Evolutionary conservation across 1,140 invertebrate genomes (phyloP), one percentile per base, ranked within the genome.

Genomic region (Ceratina japonica): DNA sequence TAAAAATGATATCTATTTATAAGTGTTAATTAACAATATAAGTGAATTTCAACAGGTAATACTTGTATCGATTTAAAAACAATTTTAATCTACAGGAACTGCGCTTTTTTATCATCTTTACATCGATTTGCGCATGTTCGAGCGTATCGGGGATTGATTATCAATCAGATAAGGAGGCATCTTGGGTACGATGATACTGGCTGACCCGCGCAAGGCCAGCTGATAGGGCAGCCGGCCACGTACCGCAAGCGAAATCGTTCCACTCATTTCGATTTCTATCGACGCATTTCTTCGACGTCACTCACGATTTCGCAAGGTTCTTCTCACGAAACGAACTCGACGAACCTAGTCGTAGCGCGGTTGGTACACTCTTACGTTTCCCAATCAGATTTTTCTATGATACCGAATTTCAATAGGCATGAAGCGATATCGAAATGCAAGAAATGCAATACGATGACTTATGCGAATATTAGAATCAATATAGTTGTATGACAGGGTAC

Each of bases 141-240:
- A 61, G 0, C 22, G 2, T 64, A 71, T 27, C 49, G 16, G 18
- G 8, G 73, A n/a, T 54, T 13, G 49, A 72, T 72, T 15, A 78
- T 54, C 72, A 56, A 64, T 72, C 5, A 10, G 75, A 78, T 78
- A 78, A 63, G 27, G 59, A 72, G 49, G 5, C 13, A 15, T 75
- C 44, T 69, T 77, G n/a, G 1, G 0, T 13, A 8, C 1, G 15
- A 44, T 24, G 75, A 78, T 72, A 72, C 5, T 71, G 51, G 2
- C 13, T 27, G 49, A 54, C 13, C 49, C 51, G 13, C 16, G 16
- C n/a, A 63, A 62, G 13, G 56, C 15, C 20, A 16, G 15, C 13
- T 16, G 75, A 72, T 54, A 54, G 51, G 18, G 12, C 27, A 4
- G 15, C 20, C 15, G 27, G 27, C 31, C 18, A 54, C 0, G n/a